A percentile compares a stretch with the other conserved stretches of the same genome.
Evolutionary conservation across 2,797 vertebrate genomes (phyloP).

Genomic region (Sarcophilus harrisii): DNA sequence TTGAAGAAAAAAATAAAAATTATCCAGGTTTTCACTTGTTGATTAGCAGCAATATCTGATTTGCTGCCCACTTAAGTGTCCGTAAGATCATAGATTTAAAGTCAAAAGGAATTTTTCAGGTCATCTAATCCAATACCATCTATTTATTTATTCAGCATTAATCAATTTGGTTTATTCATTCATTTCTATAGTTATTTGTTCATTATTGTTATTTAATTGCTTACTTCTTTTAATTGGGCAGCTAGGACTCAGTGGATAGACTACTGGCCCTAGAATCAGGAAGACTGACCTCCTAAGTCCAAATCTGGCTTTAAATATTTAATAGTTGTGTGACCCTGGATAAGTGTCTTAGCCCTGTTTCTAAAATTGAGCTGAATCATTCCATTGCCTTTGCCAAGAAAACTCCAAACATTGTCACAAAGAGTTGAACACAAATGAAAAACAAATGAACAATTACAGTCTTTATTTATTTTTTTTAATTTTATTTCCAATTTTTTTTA

Average conservation of each 20-base stretch:
- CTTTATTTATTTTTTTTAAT: no score
- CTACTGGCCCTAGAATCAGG: background rate
- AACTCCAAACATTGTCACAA: background rate
- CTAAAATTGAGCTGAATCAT: background rate
- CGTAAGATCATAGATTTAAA: background rate
- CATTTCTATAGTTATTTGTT: background rate
- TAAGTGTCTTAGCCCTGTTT: background rate
- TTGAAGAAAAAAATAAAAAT: background rate
- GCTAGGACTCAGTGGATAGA: background rate
- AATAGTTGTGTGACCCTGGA: background rate
- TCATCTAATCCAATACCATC: background rate
- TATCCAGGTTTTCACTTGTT: background rate
- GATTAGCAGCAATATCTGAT: background rate
- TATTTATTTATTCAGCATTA: background rate
- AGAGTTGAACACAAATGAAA: background rate
- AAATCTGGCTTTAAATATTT: background rate
- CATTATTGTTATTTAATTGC: background rate
- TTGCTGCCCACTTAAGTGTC: background rate
- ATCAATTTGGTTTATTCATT: background rate
- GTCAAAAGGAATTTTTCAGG: background rate
- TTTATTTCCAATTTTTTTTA: no score
- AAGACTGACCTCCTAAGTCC: background rate
- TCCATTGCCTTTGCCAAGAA: background rate
- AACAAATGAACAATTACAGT: background rate
- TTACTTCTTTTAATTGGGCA: no score